A percentile compares a stretch with the other conserved stretches of the same genome.
phyloP scores from a whole-genome alignment of 2,113 vertebrate species.

The Grammomys dolichurus region DNA sequence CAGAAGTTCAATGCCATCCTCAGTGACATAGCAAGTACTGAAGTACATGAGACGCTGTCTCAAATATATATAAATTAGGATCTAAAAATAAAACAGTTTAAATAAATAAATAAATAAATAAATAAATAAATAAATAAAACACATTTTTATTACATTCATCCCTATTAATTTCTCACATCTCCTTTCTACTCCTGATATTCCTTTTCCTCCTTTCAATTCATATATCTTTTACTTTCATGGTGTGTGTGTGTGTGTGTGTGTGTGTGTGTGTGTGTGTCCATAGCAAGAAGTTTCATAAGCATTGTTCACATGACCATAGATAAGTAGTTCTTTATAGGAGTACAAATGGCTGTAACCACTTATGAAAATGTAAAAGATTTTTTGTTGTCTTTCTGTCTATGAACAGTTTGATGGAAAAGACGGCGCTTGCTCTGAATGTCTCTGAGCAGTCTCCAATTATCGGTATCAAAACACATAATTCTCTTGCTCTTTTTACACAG shows the following conservation, averaged over 20 bases:
- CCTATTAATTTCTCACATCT: background rate
- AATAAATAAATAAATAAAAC: background rate
- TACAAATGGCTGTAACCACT: background rate
- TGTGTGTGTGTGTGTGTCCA: background rate
- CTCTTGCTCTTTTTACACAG: background rate
- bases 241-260: background rate
- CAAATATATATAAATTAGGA: background rate
- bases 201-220: background rate
- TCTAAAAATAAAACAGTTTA: background rate
- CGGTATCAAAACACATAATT: background rate
- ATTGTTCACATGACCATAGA: background rate
- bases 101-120: background rate
- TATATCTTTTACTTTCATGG: background rate
- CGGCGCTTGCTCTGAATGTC: background rate
- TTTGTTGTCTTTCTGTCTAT: background rate
- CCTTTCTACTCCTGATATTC: background rate
- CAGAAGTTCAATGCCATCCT: background rate
- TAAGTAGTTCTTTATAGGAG: background rate
- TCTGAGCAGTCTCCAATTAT: background rate
- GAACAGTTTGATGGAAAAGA: background rate
- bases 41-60: background rate
- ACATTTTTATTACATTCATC: too few relatives aligned
- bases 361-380: background rate
- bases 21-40: background rate
- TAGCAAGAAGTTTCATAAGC: background rate